phyloP scores from a whole-genome alignment of 2,888 invertebrate genomes.

The Ichneumoninae sp. region DNA sequence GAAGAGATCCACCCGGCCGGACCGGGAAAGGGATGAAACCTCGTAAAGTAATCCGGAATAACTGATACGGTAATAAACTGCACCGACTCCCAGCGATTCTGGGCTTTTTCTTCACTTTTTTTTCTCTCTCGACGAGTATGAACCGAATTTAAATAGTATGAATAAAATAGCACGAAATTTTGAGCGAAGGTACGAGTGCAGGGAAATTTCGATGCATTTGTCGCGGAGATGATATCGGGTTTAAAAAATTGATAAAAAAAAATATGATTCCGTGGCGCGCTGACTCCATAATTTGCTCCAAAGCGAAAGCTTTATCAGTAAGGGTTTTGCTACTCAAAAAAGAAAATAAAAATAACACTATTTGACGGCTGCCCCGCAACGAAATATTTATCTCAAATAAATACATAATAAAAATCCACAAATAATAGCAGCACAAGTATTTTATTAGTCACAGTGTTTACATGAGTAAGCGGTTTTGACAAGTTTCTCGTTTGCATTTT shows the following conservation, averaged over 20 bases:
- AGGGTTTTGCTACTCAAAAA: no score
- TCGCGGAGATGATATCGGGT: conserved; percentile 9
- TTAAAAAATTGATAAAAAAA: no score
- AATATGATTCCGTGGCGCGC: no score
- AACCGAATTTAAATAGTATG: conserved; percentile 9
- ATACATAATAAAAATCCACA: no score
- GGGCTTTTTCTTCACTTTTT: not conserved
- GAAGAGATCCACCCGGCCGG: not conserved
- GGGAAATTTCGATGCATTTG: conserved; percentile 20
- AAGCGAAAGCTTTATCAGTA: no score
- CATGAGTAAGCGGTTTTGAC: no score
- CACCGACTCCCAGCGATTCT: conserved; percentile 43
- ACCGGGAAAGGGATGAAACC: conserved; percentile 5
- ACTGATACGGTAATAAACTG: conserved; percentile 63
- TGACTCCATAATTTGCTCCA: not conserved
- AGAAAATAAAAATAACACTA: no score
- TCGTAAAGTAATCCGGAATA: conserved; percentile 60
- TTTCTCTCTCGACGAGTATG: not conserved
- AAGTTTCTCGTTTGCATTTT: no score
- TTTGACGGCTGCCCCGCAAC: no score
- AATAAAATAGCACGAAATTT: conserved; percentile 16
- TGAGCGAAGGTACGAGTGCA: not conserved
- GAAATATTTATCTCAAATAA: no score
- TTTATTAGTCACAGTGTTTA: no score
- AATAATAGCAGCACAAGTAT: no score